phyloP scores from a whole-genome alignment of 2,888 invertebrate species.

The Drosophila hamatofila region DNA sequence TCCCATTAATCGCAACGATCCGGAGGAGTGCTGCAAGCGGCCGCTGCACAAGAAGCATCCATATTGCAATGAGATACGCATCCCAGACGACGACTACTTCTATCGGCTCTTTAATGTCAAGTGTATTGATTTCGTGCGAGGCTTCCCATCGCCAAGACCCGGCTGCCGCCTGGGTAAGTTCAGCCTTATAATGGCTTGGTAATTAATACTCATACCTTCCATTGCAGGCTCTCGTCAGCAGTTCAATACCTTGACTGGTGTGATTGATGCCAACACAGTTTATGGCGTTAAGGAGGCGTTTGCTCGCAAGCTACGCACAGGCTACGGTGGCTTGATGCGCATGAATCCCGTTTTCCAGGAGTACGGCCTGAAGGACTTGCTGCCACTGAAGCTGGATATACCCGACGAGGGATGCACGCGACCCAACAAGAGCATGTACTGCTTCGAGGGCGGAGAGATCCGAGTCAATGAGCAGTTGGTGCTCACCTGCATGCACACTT shows the following conservation, averaged over 20 bases:
- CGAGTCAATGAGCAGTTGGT: slow-evolving; percentile 96
- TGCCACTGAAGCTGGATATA: slow-evolving; percentile 94
- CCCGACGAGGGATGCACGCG: slow-evolving; percentile 97
- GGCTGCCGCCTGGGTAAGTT: slow-evolving; percentile 93
- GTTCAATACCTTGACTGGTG: slow-evolving; percentile 94
- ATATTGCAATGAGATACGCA: slow-evolving; percentile 94
- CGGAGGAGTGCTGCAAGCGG: slow-evolving; percentile 95
- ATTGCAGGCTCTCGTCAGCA: slow-evolving; percentile 91
- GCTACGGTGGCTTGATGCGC: slow-evolving; percentile 92
- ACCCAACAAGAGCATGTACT: slow-evolving; percentile 95
- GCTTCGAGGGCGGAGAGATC: slow-evolving; percentile 97
- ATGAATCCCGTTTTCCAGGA: slow-evolving; percentile 96
- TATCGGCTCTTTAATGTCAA: slow-evolving; percentile 93
- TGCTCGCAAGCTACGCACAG: slow-evolving; percentile 92
- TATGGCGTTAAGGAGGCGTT: slow-evolving; percentile 94
- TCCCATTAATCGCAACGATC: slow-evolving; percentile 94
- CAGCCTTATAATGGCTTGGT: not conserved
- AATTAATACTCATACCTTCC: not conserved
- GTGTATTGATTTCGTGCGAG: slow-evolving; percentile 96
- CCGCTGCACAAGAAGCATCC: slow-evolving; percentile 94
- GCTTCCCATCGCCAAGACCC: slow-evolving; percentile 94
- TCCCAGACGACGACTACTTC: slow-evolving; percentile 96
- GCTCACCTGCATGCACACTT: slow-evolving; percentile 95
- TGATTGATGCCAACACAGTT: slow-evolving; percentile 95
- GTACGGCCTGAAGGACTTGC: slow-evolving; percentile 93